Evolutionary conservation across 2,797 vertebrate species (phyloP), one percentile per base, ranked within the genome.

Genomic region (Rhodeus uyekii): DNA sequence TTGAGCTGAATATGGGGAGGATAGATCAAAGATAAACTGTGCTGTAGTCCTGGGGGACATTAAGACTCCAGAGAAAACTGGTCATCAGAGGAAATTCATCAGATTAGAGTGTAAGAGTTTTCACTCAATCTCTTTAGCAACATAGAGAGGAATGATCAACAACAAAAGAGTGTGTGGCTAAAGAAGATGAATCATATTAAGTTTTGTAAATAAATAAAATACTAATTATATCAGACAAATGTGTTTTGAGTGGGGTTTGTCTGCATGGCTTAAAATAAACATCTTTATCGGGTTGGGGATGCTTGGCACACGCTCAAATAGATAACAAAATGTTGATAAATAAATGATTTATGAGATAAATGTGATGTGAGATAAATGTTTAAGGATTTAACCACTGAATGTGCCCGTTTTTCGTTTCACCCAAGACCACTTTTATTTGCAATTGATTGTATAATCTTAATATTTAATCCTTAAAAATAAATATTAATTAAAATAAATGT

Each of bases 11-110:
- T 68, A 78, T 65, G 76, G 42, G 48, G 14, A 78, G 61, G 38
- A 36, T 78, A 64, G 32, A 65, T 78, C 76, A 78, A 78, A 14
- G 39, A 65, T 29, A 78, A 32, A 50, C 27, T 44, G 27, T 48
- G 60, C 29, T 65, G 76, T 29, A 50, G 22, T 64, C 60, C 76
- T 22, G 76, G 27, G 24, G 32, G 76, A 78, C 63, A 39, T 22
- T 13, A 38, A 38, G 32, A 53, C 76, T 65, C 22, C 22, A 50
- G 42, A 42, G 29, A 48, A 5, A 50, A 46, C 19, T 50, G 76
- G 29, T 50, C 29, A 55, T 36, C 60, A 1, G 74, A 76, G n/a
- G 3, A 72, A 34, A n/a, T 22, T 22, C 9, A 22, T 16, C 7
- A 9, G 27, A n/a, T n/a, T 27, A 3, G 34, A 63, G 42, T 46